These are phyloP conservation scores for Ennomos quercinarius DNA, from an alignment of 2,888 invertebrate genomes.

Conservation along the genomic window DNA sequence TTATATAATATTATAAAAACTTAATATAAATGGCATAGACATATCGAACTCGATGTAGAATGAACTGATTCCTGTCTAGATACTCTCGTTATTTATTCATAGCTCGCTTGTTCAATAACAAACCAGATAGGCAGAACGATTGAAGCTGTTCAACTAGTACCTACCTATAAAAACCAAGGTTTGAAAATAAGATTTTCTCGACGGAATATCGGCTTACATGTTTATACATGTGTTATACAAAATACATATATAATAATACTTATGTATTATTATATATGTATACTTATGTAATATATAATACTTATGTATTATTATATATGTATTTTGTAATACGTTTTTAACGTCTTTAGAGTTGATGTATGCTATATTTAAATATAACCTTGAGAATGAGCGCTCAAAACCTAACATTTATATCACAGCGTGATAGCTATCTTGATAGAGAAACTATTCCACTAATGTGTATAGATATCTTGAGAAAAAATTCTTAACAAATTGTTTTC, in stretches of 20 bases:
- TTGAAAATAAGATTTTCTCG: slow-evolving; percentile 33
- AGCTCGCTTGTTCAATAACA: slow-evolving; percentile 30
- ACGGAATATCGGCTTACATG: slow-evolving; percentile 16
- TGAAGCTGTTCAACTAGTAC: slow-evolving; percentile 21
- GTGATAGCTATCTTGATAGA: slow-evolving; percentile 18
- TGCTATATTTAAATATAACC: slow-evolving; percentile 24
- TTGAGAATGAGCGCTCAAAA: slow-evolving; percentile 17
- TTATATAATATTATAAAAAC: background rate
- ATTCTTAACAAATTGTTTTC: too few relatives aligned
- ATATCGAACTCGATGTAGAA: slow-evolving; percentile 1
- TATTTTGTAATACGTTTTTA: slow-evolving; percentile 31
- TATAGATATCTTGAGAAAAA: too few relatives aligned
- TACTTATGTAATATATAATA: background rate
- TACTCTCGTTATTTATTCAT: slow-evolving; percentile 27
- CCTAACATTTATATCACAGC: slow-evolving; percentile 12
- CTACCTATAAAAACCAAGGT: slow-evolving; percentile 29
- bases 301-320: too few relatives aligned
- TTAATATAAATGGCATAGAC: background rate
- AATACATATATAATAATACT: too few relatives aligned
- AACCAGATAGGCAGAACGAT: slow-evolving; percentile 21
- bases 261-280: too few relatives aligned
- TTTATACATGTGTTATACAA: background rate
- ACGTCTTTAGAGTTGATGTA: slow-evolving; percentile 27
- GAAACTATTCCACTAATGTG: slow-evolving; percentile 1
- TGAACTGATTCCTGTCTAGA: slow-evolving; percentile 10